Evolutionary conservation across 2,797 vertebrate species (phyloP), one percentile per base, ranked within the genome.

Genomic region (Gallirallus australis): DNA sequence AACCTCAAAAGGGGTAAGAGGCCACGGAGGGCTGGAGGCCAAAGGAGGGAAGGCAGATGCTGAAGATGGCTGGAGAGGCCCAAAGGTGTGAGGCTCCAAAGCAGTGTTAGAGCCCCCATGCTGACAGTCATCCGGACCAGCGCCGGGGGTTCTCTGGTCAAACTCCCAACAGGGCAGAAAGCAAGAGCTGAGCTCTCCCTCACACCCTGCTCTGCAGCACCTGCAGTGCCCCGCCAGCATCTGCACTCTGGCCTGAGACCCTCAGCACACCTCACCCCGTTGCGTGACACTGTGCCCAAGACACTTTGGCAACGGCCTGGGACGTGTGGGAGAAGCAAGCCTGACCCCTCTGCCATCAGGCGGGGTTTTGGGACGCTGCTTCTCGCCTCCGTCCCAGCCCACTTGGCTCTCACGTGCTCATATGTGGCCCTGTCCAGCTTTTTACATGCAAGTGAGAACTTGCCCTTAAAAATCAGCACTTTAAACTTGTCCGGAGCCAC

Each of bases 401-500:
- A 0, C 31, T 53, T 30, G 31, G 45, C 80, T 72, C 85, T 56
- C 59, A 21, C 25, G 1, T 17, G 54, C 80, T 86, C 72, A 23
- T 27, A 12, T 28, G 25, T 57, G 60, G 53, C 72, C 73, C 80
- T 0, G 9, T 35, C 70, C 89, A 71, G 35, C 42, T 72, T 90
- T 60, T 59, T 7, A 79, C 81, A 92, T 13, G 64, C 48, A 77
- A 86, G 60, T 17, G 18, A 63, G 37, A 52, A 65, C 4, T 42
- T 59, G 37, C 66, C 50, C 45, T 73, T 28, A 8, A 60, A 45
- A 86, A 47, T 45, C 60, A 2, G 39, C 7, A 54, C 73, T 86
- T 89, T 86, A 72, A 84, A 59, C 75, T 70, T 23, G 42, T 90
- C 63, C 81, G 79, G 73, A 93, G 86, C 31, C 45, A 60, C 73